A percentile compares a stretch with the other conserved stretches of the same genome.
Conservation (phyloP, 2,797 vertebrate species). For the Coracias cyanogaster region DNA sequence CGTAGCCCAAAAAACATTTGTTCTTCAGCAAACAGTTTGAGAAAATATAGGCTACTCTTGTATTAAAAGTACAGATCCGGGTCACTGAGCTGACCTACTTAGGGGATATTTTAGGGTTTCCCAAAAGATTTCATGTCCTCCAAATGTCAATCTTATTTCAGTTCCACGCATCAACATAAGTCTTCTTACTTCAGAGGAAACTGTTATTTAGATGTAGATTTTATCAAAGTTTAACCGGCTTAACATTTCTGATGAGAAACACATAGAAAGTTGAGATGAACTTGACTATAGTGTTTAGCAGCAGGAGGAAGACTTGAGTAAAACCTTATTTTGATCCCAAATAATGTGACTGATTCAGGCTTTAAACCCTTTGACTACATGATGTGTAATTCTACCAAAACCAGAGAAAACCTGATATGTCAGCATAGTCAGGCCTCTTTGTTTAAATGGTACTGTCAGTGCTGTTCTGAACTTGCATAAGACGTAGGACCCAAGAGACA, state of each 20-base stretch:
- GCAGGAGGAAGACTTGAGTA: neutral
- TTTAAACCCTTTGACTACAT: neutral
- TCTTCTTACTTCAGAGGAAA: slow-evolving; percentile 8
- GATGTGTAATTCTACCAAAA: neutral
- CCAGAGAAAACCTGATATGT: neutral
- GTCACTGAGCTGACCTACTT: slow-evolving; percentile 62
- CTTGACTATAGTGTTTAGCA: neutral
- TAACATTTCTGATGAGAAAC: neutral
- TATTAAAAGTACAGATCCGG: slow-evolving; percentile 50
- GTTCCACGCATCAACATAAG: neutral
- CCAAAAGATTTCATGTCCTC: slow-evolving; percentile 52
- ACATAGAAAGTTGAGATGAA: neutral
- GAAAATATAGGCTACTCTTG: slow-evolving; percentile 44
- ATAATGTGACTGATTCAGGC: neutral
- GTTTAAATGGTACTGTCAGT: neutral
- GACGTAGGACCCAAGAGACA: neutral
- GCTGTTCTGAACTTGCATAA: neutral
- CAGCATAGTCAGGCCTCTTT: neutral
- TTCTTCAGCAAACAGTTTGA: slow-evolving; percentile 44
- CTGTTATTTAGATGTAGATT: slow-evolving; percentile 14
- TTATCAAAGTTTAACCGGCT: slow-evolving; percentile 13
- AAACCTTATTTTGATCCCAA: neutral
- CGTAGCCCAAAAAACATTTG: neutral
- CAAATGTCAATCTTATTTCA: slow-evolving; percentile 62
- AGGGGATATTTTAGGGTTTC: slow-evolving; percentile 66